These are phyloP conservation scores for Parnassius orleans DNA, from an alignment of 2,888 invertebrate species.

Conservation along the genomic window DNA sequence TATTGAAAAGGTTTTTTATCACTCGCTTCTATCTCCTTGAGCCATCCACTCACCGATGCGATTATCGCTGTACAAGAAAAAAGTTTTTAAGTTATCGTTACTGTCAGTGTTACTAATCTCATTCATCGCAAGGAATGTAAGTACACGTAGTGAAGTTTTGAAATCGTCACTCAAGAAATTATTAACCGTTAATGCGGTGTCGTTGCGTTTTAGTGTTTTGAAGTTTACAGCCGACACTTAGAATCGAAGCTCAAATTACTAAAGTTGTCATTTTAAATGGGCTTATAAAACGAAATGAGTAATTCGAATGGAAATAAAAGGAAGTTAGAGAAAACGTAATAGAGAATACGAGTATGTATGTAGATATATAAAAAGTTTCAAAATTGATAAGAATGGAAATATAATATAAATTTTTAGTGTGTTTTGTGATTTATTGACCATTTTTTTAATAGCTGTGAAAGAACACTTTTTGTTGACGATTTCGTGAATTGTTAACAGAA, in stretches of 20 bases:
- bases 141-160: conserved; percentile 54
- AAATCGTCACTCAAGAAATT: conserved; percentile 67
- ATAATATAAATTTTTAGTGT: no score
- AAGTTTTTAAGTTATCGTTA: conserved; percentile 63
- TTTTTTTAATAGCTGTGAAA: not conserved
- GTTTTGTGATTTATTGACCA: no score
- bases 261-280: conserved; percentile 40
- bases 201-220: conserved; percentile 63
- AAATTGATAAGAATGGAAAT: no score
- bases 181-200: conserved; percentile 65
- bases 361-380: no score
- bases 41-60: conserved; percentile 45
- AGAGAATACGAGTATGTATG: no score
- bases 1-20: conserved; percentile 72
- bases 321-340: not conserved
- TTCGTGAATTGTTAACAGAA: not conserved
- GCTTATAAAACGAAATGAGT: conserved; percentile 9
- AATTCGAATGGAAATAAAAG: not conserved
- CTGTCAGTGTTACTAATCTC: conserved; percentile 65
- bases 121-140: conserved; percentile 60
- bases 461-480: conserved; percentile 9
- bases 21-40: conserved; percentile 52
- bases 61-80: conserved; percentile 65
- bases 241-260: conserved; percentile 58
- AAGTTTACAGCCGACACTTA: conserved; percentile 61